These are phyloP conservation scores for Molossus alvarezi DNA, from an alignment of 2,797 vertebrate species.

Conservation along the genomic window DNA sequence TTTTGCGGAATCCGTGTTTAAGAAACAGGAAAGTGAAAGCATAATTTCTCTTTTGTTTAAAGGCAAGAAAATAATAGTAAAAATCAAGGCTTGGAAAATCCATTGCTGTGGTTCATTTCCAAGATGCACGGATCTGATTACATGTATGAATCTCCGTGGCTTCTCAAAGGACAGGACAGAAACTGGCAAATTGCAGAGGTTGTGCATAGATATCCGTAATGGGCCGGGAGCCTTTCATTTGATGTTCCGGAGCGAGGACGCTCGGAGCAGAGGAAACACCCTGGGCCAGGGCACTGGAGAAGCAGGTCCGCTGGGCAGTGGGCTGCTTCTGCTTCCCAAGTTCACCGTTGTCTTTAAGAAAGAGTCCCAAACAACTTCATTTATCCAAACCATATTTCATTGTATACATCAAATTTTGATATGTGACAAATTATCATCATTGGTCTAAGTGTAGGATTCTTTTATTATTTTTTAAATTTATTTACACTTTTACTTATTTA, in stretches of 20 bases:
- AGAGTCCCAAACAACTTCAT: not conserved
- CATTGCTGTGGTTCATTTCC: not conserved
- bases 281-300: not conserved
- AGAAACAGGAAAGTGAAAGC: constrained; percentile 14
- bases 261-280: not conserved
- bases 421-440: not conserved
- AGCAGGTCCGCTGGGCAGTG: not conserved
- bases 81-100: not conserved
- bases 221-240: not conserved
- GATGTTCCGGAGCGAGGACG: too few relatives aligned
- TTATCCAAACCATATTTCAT: not conserved
- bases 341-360: not conserved
- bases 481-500: not conserved
- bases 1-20: constrained; percentile 19
- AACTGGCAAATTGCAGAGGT: not conserved
- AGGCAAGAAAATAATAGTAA: not conserved
- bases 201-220: not conserved
- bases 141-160: not conserved
- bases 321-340: not conserved
- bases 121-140: not conserved
- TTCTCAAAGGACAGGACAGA: not conserved
- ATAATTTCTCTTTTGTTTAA: not conserved
- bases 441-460: not conserved
- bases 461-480: not conserved
- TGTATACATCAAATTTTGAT: not conserved